Base-by-base conservation (phyloP, 2,113 vertebrate genomes). In the Phoenicopterus ruber region DNA sequence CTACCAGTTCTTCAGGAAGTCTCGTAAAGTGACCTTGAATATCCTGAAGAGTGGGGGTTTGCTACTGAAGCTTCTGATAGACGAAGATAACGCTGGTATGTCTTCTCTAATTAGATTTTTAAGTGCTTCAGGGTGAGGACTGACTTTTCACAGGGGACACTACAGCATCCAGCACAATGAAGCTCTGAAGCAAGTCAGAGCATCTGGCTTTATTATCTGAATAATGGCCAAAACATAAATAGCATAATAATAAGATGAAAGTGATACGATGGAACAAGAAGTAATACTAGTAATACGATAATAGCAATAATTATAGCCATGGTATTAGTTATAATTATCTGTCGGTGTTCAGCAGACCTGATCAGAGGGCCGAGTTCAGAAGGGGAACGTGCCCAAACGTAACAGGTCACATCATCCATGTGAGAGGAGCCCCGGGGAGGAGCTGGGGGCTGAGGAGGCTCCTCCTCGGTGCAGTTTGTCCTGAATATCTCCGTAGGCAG, bases 61-160 rank as follows among this genome's bases (percentile, higher is more conserved):
- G 63, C 58, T 71, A 38, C 40, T 86, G 63, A 28, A 93, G 76
- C 59, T 54, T 58, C 82, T 78, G 72, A 61, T 22, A 17, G 80
- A 54, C 0, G 1, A 78, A 36, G 86, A 67, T 54, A 93, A 44
- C 76, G 65, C 59, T 6, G 38, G 19, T 62, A 31, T 92, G 88
- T 65, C 91, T 67, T 87, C 57, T 91, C 92, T 94, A 91, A 96
- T 93, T 79, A 86, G 92, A 86, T 36, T 90, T 79, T 57, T 36
- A 44, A 95, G 76, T 47, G 95, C 79, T 95, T n/a, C 10, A 13
- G 92, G 90, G 47, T 73, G 72, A 88, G 88, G 79, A 11, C 47
- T 90, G 93, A 25, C 81, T 91, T 82, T 76, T 93, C 87, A 21
- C 87, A 44, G 86, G 86, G 71, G 83, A 92, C 42, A 52, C 69